Conservation (phyloP, 2,888 invertebrate species). For the Prenolepis imparis region DNA sequence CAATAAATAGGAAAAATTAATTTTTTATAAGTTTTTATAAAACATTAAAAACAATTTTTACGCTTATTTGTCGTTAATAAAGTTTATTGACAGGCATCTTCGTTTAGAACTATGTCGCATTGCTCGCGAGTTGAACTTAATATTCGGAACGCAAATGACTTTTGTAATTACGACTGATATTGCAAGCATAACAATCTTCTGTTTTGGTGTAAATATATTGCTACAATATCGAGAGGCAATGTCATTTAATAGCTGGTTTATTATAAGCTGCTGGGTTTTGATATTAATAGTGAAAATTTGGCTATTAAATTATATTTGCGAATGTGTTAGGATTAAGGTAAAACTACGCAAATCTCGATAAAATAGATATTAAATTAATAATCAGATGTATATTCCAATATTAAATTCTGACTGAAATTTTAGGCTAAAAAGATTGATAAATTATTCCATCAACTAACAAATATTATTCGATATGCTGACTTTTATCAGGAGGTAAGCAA, state of each 20-base stretch:
- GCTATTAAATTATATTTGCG: conserved; percentile 15
- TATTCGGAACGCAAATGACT: conserved; percentile 32
- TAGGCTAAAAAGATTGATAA: conserved; percentile 28
- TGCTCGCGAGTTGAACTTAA: conserved; percentile 23
- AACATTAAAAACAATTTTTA: background rate
- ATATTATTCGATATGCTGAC: conserved; percentile 8
- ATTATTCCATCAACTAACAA: conserved; percentile 4
- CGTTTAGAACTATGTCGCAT: conserved; percentile 39
- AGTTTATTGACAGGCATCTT: conserved; percentile 38
- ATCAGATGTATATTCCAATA: background rate
- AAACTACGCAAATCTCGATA: background rate
- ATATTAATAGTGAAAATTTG: background rate
- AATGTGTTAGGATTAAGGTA: conserved; percentile 22
- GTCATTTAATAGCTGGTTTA: background rate
- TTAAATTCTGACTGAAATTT: conserved; percentile 4
- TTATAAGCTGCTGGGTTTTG: background rate
- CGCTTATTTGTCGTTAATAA: background rate
- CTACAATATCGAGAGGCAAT: background rate
- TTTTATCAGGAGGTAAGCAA: conserved; percentile 14
- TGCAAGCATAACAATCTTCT: background rate
- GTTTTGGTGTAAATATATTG: background rate
- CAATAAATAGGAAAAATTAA: background rate
- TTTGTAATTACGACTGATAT: conserved; percentile 10
- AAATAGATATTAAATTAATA: background rate
- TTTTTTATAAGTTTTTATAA: background rate